Conservation (phyloP, 2,888 invertebrate genomes). For the Leptopilina syphax region DNA sequence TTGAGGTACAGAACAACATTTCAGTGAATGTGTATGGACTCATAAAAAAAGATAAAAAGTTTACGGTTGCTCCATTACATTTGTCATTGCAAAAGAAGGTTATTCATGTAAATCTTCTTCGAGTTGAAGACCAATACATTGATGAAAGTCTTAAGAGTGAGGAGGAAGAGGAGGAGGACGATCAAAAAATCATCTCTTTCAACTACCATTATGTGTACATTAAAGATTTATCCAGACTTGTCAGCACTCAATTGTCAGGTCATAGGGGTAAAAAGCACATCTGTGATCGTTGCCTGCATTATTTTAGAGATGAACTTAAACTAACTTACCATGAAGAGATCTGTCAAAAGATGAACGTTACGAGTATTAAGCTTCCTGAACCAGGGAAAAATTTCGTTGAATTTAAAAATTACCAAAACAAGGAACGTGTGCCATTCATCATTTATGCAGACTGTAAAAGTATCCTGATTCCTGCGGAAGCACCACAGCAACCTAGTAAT, state of each 20-base stretch:
- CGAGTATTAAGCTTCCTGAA: not conserved
- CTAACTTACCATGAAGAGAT: not conserved
- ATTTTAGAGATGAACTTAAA: too few relatives aligned
- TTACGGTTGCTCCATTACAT: slow-evolving; percentile 14
- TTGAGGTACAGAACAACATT: not conserved
- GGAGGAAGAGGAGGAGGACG: not conserved
- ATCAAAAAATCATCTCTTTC: not conserved
- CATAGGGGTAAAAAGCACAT: too few relatives aligned
- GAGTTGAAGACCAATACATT: not conserved
- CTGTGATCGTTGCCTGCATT: too few relatives aligned
- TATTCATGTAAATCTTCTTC: slow-evolving; percentile 31
- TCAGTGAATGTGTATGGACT: slow-evolving; percentile 40
- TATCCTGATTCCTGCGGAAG: too few relatives aligned
- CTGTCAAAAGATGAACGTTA: not conserved
- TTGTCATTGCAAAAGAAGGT: slow-evolving; percentile 30
- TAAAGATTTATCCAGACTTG: too few relatives aligned
- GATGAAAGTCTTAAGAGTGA: not conserved
- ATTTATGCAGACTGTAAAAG: not conserved
- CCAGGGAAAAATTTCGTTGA: not conserved
- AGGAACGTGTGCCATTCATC: not conserved
- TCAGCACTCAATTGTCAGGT: too few relatives aligned
- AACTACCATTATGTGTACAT: too few relatives aligned
- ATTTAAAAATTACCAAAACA: not conserved
- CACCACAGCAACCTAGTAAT: too few relatives aligned
- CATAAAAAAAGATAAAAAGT: slow-evolving; percentile 3